Evolutionary conservation across 1,140 invertebrate species (phyloP), one percentile per base, ranked within the genome.

Genomic region (Phocides pigmalion): DNA sequence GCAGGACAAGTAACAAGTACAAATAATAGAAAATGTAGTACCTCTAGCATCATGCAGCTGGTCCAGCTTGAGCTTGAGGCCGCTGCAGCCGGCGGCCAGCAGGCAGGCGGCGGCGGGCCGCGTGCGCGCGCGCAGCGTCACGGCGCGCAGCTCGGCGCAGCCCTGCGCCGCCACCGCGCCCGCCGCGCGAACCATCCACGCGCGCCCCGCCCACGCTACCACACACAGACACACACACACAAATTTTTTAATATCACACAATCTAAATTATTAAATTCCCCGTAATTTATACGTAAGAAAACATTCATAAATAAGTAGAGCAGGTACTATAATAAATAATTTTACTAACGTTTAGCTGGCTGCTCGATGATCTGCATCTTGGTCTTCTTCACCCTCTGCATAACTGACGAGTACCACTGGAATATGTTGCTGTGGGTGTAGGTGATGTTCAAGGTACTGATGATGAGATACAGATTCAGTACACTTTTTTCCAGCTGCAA

Each of bases 361-460:
- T 25, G 12, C 17, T 68, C 65, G 16, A 63, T 37, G 8, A 77
- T 35, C 53, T 79, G 70, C 71, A 87, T 44, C 0, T 64, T 68
- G 0, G 74, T 63, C 41, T 71, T 74, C 19, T 70, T 74, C 5
- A 81, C 39, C 16, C 69, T 61, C 37, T 82, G 68, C 62, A 64
- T 46, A 0, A 69, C 41, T 0, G 70, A 73, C 0, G 74, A 72
- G 66, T 88, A 90, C 93, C 94, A 95, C 41, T 92, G 85, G 75
- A 93, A 92, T 3, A 93, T 93, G 41, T 93, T 93, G 46, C 91
- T 91, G 69, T 96, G 95, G 77, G 95, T 94, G 67, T 96, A 97
- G n/a, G 92, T 94, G 0, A 96, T 80, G 62, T 93, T 93, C 39
- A 96, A 90, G 65, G 92, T 94, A 74, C 95, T 95, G 14, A 96